Conservation (phyloP, 2,888 invertebrate species). For the Zygothrica quintamaculata region DNA sequence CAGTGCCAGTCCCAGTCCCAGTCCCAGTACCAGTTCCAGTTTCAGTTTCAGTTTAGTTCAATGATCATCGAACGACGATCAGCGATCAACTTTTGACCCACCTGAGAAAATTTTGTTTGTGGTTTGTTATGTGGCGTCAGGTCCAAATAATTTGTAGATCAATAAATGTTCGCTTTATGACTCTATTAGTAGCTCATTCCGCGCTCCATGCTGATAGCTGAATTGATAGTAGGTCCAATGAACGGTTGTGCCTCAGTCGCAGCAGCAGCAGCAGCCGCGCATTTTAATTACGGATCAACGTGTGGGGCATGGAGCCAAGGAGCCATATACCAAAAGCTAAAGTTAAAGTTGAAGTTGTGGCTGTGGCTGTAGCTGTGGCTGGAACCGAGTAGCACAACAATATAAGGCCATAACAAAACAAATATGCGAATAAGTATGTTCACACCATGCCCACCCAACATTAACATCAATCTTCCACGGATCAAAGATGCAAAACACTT, state of each 20-base stretch:
- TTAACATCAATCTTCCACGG: slow-evolving; percentile 84
- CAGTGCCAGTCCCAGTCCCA: too few species aligned
- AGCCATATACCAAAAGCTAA: neutral
- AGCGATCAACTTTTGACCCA: slow-evolving; percentile 48
- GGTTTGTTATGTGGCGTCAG: slow-evolving; percentile 49
- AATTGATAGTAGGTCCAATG: neutral
- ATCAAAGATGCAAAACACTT: slow-evolving; percentile 82
- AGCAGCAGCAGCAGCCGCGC: slow-evolving; percentile 30
- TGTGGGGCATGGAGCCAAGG: slow-evolving; percentile 46
- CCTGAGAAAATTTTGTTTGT: slow-evolving; percentile 20
- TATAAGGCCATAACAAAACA: slow-evolving; percentile 56
- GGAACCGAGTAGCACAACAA: slow-evolving; percentile 16
- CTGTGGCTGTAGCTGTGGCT: neutral
- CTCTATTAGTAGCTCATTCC: slow-evolving; percentile 82
- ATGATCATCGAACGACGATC: slow-evolving; percentile 30
- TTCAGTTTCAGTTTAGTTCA: too few species aligned
- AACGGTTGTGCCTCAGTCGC: neutral
- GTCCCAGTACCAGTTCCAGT: too few species aligned
- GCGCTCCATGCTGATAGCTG: slow-evolving; percentile 38
- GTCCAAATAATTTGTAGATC: slow-evolving; percentile 82
- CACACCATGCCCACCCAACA: slow-evolving; percentile 79
- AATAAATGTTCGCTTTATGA: slow-evolving; percentile 82
- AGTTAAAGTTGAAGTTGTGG: neutral
- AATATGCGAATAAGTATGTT: slow-evolving; percentile 82
- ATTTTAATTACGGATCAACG: slow-evolving; percentile 60